Conservation (phyloP, 1,140 invertebrate species). For the Carcinoscorpius rotundicauda region DNA sequence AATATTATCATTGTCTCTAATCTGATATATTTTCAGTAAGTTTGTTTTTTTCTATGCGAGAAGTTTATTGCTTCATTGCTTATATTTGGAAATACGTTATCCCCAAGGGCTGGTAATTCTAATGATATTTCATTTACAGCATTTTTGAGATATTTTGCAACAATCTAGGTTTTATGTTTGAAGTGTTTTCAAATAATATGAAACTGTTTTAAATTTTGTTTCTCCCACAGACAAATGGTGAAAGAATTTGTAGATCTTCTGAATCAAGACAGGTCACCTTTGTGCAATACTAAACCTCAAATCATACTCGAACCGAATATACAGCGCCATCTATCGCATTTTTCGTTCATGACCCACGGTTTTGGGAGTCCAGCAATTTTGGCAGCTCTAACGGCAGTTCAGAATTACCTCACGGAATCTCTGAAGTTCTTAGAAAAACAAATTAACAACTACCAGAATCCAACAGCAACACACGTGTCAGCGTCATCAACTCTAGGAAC, state of each 20-base stretch:
- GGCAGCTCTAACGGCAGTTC: slow-evolving; percentile 88
- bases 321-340: slow-evolving; percentile 93
- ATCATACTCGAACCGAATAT: slow-evolving; percentile 86
- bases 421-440: slow-evolving; percentile 89
- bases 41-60: no score
- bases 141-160: no score
- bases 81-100: no score
- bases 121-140: no score
- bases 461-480: not conserved
- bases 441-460: slow-evolving; percentile 13
- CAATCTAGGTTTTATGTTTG: no score
- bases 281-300: slow-evolving; percentile 91
- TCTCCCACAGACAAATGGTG: slow-evolving; percentile 61
- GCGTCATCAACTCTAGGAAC: slow-evolving; percentile 4
- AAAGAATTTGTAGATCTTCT: slow-evolving; percentile 96
- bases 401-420: slow-evolving; percentile 93
- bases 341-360: slow-evolving; percentile 94
- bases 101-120: no score
- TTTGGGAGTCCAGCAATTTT: slow-evolving; percentile 95
- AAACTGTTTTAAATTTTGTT: slow-evolving; percentile 3
- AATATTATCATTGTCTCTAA: no score
- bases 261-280: slow-evolving; percentile 88
- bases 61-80: no score
- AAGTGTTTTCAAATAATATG: not conserved
- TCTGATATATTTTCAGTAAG: no score